Conservation (phyloP, 2,888 invertebrate genomes). For the Polietes domitor region DNA sequence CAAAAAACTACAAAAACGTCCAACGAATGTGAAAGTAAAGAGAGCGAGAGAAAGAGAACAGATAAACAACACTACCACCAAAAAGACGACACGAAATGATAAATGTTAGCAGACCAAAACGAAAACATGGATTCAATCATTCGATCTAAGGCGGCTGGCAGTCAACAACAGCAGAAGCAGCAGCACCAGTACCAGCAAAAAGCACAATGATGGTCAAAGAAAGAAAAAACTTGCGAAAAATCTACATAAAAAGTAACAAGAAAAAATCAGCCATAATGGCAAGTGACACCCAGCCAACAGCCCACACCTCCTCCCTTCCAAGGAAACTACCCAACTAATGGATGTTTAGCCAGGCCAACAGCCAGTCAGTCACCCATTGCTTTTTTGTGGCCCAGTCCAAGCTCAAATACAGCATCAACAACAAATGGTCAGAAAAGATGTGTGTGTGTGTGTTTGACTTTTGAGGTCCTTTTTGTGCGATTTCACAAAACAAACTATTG, state of each 20-base stretch:
- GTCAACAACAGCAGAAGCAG: background rate
- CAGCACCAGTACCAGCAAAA: background rate
- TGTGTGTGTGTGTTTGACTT: background rate
- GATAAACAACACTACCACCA: background rate
- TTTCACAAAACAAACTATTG: background rate
- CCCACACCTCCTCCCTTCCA: background rate
- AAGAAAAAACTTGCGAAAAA: background rate
- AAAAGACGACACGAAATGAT: background rate
- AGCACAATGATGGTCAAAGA: background rate
- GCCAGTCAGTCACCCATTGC: background rate
- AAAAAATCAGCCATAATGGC: background rate
- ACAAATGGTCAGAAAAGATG: background rate
- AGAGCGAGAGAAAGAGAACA: background rate
- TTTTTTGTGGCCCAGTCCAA: background rate
- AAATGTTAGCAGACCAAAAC: background rate
- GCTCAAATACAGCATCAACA: background rate
- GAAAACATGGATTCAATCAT: background rate
- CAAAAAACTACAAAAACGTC: background rate
- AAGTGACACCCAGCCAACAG: background rate
- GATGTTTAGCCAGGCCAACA: background rate
- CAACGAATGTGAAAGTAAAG: background rate
- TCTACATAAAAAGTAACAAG: conserved; percentile 7
- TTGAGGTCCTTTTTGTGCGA: background rate
- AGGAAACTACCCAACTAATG: background rate
- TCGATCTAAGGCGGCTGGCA: background rate